Conservation (phyloP, 2,797 vertebrate species). For the Cyprinella venusta region DNA sequence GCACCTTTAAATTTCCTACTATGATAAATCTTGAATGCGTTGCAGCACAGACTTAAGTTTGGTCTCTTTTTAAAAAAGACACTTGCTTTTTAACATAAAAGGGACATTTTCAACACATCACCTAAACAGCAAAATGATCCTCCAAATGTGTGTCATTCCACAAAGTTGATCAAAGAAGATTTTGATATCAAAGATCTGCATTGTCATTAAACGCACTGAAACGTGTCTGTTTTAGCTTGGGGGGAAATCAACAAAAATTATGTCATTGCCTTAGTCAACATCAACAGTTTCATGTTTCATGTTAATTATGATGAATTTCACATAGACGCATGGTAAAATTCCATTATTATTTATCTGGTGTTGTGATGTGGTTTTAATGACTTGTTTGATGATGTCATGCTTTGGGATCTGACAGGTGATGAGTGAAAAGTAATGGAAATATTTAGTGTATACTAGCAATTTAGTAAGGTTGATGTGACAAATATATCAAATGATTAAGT, state of each 20-base stretch:
- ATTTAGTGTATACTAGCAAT: background rate
- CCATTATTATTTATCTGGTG: background rate
- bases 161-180: conserved; percentile 51
- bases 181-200: conserved; percentile 25
- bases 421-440: background rate
- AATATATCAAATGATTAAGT: background rate
- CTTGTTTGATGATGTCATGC: conserved; percentile 30
- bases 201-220: background rate
- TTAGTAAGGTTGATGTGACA: background rate
- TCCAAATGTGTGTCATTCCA: conserved; percentile 37
- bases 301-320: conserved; percentile 43
- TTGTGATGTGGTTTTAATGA: conserved; percentile 55
- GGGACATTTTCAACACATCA: conserved; percentile 21
- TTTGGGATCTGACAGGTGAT: conserved; percentile 8
- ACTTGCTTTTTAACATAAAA: background rate
- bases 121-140: conserved; percentile 17
- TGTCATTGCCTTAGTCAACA: background rate
- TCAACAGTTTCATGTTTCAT: conserved; percentile 27
- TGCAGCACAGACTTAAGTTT: too few relatives aligned
- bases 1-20: too few relatives aligned
- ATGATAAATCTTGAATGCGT: too few relatives aligned
- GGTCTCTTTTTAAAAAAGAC: too few relatives aligned
- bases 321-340: conserved; percentile 2
- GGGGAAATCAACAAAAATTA: background rate
- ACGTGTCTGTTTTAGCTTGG: background rate